Evolutionary conservation across 2,797 vertebrate genomes (phyloP).

Genomic region (Ambastaia sidthimunki): DNA sequence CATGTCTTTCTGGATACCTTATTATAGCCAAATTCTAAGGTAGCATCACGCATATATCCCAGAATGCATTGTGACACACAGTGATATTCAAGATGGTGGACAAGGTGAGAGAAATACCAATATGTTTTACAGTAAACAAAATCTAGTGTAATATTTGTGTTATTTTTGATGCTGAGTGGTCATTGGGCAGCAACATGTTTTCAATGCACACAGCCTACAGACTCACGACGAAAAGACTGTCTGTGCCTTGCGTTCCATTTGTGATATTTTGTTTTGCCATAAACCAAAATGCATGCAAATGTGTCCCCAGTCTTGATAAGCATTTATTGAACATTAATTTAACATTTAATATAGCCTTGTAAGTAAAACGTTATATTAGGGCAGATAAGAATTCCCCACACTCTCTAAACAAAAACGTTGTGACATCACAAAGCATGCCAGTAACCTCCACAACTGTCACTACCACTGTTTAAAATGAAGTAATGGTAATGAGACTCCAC

Average conservation of each 20-base stretch:
- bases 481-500: background rate
- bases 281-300: too few relatives aligned
- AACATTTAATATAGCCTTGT: too few relatives aligned
- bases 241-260: too few relatives aligned
- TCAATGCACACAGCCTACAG: too few relatives aligned
- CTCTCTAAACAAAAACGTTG: background rate
- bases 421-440: background rate
- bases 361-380: too few relatives aligned
- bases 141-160: background rate
- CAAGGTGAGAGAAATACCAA: background rate
- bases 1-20: background rate
- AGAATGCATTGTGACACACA: background rate
- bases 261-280: too few relatives aligned
- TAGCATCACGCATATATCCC: background rate
- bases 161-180: too few relatives aligned
- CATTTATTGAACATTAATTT: too few relatives aligned
- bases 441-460: background rate
- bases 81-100: background rate
- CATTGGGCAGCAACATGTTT: too few relatives aligned
- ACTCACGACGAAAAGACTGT: too few relatives aligned
- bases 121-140: background rate
- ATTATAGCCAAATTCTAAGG: background rate
- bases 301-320: too few relatives aligned
- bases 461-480: background rate
- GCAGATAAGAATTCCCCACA: too few relatives aligned